Base-by-base conservation (phyloP, 2,888 invertebrate genomes). In the Seira ritae region DNA sequence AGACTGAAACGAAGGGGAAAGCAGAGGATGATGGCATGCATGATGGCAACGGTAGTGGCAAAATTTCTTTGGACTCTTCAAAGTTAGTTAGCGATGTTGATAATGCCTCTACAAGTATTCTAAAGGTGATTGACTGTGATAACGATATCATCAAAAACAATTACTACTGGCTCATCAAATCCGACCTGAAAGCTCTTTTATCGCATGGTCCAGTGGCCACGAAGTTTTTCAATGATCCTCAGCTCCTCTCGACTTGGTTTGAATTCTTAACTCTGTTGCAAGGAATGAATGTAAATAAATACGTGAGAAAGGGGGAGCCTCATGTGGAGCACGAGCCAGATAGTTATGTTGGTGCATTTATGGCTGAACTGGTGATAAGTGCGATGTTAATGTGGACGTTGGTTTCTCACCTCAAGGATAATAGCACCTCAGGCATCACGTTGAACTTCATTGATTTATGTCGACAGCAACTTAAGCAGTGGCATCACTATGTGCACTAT, bases 341-440 rank as follows among this genome's bases (percentile, higher is more conserved):
- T 87, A 97, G 97, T 17, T 99, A 98, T 92, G 98, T 98, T 92
- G 97, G 98, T 68, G 98, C 98, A 37, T 99, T 98, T 92, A 97
- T 97, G 84, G 98, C 98, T 6, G 98, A 99, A 92, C 92, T 98
- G 88, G 98, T 99, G 92, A 97, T 98, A 23, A 97, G 97, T 89
- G 97, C 98, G 15, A 97, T 98, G 92, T 98, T 98, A 0, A 97
- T 98, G 98, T 98, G 98, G 98, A 97, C 97, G 15, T 93, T 98
- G 80, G 95, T 98, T 76, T 95, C 95, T 66, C 98, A 98, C 92
- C 92, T 97, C 46, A 93, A 94, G 84, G 95, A 95, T 90, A 93
- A 93, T 87, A 95, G 95, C 89, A 95, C 95, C 22, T 89, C 91
- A 24, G 92, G 94, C 87, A 92, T 96, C 60, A 96, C 96, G 70